Evolutionary conservation across 2,888 invertebrate genomes (phyloP).

Genomic region (Miltochrista miniata): DNA sequence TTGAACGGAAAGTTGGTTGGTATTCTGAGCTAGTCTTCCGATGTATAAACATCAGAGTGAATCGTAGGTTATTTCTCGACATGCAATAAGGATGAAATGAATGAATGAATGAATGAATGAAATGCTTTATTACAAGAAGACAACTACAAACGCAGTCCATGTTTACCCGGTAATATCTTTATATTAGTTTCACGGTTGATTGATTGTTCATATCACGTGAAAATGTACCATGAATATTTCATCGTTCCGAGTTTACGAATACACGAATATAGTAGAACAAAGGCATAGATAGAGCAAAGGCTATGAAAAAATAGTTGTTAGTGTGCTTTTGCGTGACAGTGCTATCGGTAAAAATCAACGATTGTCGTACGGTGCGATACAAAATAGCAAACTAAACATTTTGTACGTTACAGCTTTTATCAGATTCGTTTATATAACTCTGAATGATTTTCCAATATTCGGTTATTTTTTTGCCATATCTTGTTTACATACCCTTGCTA

Average conservation of each 20-base stretch:
- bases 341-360: conserved; percentile 25
- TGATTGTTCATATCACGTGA: neutral
- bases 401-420: neutral
- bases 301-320: conserved; percentile 14
- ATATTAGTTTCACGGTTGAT: neutral
- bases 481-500: no score
- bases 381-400: neutral
- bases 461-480: neutral
- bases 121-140: no score
- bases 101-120: no score
- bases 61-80: no score
- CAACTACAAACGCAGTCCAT: no score
- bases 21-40: no score
- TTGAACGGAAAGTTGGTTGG: no score
- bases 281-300: no score
- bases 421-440: neutral
- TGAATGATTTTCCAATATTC: neutral
- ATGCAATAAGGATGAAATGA: no score
- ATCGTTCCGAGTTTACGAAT: conserved; percentile 31
- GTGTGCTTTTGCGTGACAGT: conserved; percentile 19
- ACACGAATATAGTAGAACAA: conserved; percentile 53
- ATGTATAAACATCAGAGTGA: no score
- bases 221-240: neutral
- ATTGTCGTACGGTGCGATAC: conserved; percentile 1
- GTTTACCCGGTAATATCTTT: neutral